Base-by-base conservation (phyloP, 2,888 invertebrate species). In the Dusona sp. region DNA sequence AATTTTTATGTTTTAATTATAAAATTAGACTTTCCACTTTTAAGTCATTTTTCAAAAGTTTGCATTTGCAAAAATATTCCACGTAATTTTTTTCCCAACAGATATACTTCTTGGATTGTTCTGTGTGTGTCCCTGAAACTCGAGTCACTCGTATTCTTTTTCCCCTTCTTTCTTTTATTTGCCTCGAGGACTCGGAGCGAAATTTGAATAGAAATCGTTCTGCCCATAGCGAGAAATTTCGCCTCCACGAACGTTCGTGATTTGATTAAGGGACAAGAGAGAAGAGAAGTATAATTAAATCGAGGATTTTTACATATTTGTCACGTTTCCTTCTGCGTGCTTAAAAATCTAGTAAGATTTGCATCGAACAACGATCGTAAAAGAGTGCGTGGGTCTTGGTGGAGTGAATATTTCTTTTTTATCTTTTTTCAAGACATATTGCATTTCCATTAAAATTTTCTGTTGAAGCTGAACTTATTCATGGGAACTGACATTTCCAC, bases 131-230 rank as follows among this genome's bases (percentile, higher is more conserved):
- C 51, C 70, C 36, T 65, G 65, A 79, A 64, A 51, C 36, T 57
- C 68, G 42, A 42, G 73, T 67, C 61, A 38, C 54, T 33, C 61
- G 67, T 29, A 51, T 64, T 73, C 57, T 75, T 79, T 61, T 38
- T 51, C 64, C 29, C n/a, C 22, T 70, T 51, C 36, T 19, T 61
- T 36, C 65, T 51, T n/a, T 51, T 33, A 45, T 72, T 84, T 74
- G 73, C 57, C 73, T 36, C 65, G 42, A 57, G 48, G 22, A 67
- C 36, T 42, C 73, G 65, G n/a, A 54, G 57, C 3, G 25, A 65
- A 86, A 86, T 86, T 83, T 83, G 83, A 86, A 86, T 86, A 86
- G 79, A 80, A 86, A 86, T 83, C 57, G 77, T 67, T 77, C 64
- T 73, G 36, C 38, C 22, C 36, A n/a, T 33, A 51, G 57, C 36